These are phyloP conservation scores for Tachyglossus aculeatus DNA, from an alignment of 2,797 vertebrate species.

Conservation along the genomic window DNA sequence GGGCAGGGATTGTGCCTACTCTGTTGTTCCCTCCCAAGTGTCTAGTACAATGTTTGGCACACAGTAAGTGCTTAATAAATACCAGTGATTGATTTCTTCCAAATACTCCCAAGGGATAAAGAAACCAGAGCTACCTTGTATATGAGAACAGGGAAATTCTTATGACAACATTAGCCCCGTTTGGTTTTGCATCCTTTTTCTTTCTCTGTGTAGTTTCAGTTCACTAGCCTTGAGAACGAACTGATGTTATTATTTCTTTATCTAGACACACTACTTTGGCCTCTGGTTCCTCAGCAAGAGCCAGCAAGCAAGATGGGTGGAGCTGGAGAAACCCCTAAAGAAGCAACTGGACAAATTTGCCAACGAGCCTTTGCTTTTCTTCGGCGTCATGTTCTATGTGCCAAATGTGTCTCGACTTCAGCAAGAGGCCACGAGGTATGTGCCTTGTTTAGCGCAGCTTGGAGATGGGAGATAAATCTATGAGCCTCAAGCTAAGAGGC, in stretches of 20 bases:
- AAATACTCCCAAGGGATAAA: neutral
- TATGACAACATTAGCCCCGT: too few species aligned
- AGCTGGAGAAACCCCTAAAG: constrained; percentile 96
- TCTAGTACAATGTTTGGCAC: too few species aligned
- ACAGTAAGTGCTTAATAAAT: too few species aligned
- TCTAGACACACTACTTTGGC: constrained; percentile 92
- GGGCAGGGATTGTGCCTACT: too few species aligned
- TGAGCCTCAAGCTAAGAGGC: neutral
- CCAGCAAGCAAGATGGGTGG: constrained; percentile 93
- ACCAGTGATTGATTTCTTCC: neutral
- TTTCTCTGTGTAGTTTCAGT: constrained; percentile 1
- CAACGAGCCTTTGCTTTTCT: constrained; percentile 93
- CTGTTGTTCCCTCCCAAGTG: too few species aligned
- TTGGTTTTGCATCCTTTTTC: neutral
- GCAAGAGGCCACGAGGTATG: constrained; percentile 93
- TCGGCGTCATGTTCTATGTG: constrained; percentile 97
- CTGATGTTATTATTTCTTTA: constrained; percentile 37
- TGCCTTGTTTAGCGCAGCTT: neutral
- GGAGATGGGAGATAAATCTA: neutral
- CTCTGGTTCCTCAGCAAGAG: constrained; percentile 95
- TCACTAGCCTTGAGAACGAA: neutral
- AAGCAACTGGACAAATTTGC: constrained; percentile 98
- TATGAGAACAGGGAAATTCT: too few species aligned
- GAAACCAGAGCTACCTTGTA: neutral
- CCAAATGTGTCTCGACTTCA: constrained; percentile 90